Percentiles rank a stretch among this genome's conserved stretches.
Evolutionary conservation across 2,888 invertebrate species (phyloP).

Genomic region (Augiades crinisus): DNA sequence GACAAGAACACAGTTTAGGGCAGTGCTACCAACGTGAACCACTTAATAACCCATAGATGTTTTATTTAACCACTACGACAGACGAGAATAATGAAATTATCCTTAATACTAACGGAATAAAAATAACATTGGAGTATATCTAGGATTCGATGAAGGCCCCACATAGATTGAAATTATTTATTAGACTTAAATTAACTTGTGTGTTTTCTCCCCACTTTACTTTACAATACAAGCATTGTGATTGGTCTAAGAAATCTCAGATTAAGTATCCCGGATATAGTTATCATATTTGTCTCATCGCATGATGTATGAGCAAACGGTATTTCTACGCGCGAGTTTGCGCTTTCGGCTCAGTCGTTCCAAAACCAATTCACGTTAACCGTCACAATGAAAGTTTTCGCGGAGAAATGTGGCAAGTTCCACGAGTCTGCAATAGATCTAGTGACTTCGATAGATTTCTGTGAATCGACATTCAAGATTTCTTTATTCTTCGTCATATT

Average conservation of each 20-base stretch:
- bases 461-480: conserved; percentile 27
- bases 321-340: conserved; percentile 9
- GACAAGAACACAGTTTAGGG: too few species aligned
- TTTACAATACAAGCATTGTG: conserved; percentile 1
- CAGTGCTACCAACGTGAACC: too few species aligned
- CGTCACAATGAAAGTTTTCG: conserved; percentile 6
- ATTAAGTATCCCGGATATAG: conserved; percentile 1
- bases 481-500: conserved; percentile 29
- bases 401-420: conserved; percentile 21
- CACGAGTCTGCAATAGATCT: conserved; percentile 22
- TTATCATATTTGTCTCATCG: neutral
- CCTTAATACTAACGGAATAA: too few species aligned
- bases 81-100: too few species aligned
- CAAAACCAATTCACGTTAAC: neutral
- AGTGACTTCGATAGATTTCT: conserved; percentile 24
- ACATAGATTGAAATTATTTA: too few species aligned
- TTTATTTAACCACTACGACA: too few species aligned
- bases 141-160: too few species aligned
- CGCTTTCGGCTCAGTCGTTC: conserved; percentile 6
- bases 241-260: conserved; percentile 13
- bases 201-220: neutral
- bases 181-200: too few species aligned
- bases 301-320: neutral
- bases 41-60: too few species aligned
- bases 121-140: too few species aligned